Percentiles rank a stretch among this genome's conserved stretches.
These are phyloP conservation scores for Apamea epomidion DNA, from an alignment of 2,888 invertebrate genomes.

Conservation along the genomic window DNA sequence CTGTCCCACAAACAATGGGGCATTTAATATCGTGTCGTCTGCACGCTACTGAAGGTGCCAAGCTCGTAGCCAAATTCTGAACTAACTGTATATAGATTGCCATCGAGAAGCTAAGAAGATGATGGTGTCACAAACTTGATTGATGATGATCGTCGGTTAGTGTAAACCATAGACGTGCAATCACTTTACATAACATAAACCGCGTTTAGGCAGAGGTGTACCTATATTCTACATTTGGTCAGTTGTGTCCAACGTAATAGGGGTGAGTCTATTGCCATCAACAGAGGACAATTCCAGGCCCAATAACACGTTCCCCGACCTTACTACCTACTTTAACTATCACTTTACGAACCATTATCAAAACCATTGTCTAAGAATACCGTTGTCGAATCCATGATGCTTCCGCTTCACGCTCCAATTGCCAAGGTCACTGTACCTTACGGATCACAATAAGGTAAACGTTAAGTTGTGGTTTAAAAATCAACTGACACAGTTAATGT, in stretches of 20 bases:
- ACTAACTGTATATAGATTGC: not conserved
- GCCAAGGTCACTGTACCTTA: not conserved
- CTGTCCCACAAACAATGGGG: too few species aligned
- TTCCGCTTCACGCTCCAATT: constrained; percentile 34
- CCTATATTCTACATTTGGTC: not conserved
- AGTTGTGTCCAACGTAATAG: not conserved
- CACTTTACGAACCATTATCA: not conserved
- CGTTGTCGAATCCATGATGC: constrained; percentile 9
- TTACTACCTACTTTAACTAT: not conserved
- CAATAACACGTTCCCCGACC: too few species aligned
- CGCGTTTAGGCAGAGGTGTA: not conserved
- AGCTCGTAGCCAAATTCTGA: too few species aligned
- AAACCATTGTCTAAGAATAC: constrained; percentile 17
- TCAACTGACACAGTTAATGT: constrained; percentile 20
- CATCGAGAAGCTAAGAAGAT: not conserved
- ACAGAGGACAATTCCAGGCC: not conserved
- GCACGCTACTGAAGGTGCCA: too few species aligned
- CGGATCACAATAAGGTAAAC: not conserved
- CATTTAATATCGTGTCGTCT: too few species aligned
- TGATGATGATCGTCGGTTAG: not conserved
- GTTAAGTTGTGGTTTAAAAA: constrained; percentile 8
- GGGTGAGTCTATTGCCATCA: not conserved
- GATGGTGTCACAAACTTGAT: not conserved
- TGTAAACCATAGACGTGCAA: not conserved
- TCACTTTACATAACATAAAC: not conserved